phyloP scores from a whole-genome alignment of 2,888 invertebrate species.

The Acrobasis repandana region DNA sequence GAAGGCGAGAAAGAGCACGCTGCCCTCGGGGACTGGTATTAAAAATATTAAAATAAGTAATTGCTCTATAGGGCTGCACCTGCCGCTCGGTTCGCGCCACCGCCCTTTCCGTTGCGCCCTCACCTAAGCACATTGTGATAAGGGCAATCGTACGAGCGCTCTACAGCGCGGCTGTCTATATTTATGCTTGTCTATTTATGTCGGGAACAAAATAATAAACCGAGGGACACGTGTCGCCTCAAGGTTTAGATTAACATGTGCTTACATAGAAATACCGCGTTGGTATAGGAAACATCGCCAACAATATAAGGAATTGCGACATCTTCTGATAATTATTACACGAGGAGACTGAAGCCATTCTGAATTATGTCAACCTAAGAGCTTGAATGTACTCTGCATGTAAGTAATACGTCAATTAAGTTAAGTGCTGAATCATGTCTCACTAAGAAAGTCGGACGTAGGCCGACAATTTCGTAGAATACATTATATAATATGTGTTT shows the following conservation, averaged over 20 bases:
- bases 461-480: conserved; percentile 41
- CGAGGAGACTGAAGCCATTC: neutral
- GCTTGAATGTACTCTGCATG: conserved; percentile 27
- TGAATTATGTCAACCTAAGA: conserved; percentile 21
- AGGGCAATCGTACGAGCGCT: conserved; percentile 53
- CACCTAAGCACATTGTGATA: conserved; percentile 59
- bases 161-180: conserved; percentile 38
- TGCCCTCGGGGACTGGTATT: conserved; percentile 57
- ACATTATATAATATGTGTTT: conserved; percentile 16
- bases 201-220: conserved; percentile 36
- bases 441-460: conserved; percentile 47
- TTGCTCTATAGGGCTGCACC: conserved; percentile 74
- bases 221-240: conserved; percentile 35
- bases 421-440: conserved; percentile 67
- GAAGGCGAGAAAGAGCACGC: conserved; percentile 51
- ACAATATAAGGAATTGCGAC: conserved; percentile 14
- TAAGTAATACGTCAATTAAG: conserved; percentile 53
- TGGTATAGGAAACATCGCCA: conserved; percentile 26
- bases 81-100: conserved; percentile 54
- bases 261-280: conserved; percentile 22
- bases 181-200: conserved; percentile 29
- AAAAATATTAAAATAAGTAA: conserved; percentile 78
- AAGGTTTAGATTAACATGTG: conserved; percentile 26
- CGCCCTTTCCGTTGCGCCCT: conserved; percentile 43
- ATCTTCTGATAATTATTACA: conserved; percentile 2